phyloP scores from a whole-genome alignment of 2,113 vertebrate species.

The Psittacula cyanocephala region DNA sequence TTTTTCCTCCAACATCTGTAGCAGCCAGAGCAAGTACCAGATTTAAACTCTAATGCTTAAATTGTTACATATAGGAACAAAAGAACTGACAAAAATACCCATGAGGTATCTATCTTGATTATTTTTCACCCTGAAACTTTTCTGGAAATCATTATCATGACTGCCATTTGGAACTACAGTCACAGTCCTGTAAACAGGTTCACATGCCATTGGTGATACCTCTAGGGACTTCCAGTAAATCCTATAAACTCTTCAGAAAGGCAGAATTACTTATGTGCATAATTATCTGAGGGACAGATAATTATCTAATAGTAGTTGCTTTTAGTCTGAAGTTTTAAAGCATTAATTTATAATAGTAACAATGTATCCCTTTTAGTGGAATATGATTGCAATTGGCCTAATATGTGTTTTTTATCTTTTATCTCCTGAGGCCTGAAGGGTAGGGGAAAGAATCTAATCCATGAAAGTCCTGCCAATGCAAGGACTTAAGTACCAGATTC shows the following conservation, averaged over 20 bases:
- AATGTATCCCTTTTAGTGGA: conserved; percentile 73
- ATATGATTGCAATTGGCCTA: conserved; percentile 75
- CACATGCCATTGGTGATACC: not conserved
- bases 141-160: not conserved
- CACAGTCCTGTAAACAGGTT: not conserved
- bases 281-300: conserved; percentile 14
- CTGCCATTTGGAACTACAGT: not conserved
- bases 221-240: conserved; percentile 1
- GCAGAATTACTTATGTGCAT: conserved; percentile 20
- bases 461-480: not conserved
- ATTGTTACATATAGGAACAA: not conserved
- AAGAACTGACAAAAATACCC: not conserved
- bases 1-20: not conserved
- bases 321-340: conserved; percentile 15
- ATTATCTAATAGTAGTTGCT: conserved; percentile 19
- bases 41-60: not conserved
- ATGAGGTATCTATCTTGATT: not conserved
- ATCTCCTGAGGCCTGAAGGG: conserved; percentile 72
- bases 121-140: not conserved
- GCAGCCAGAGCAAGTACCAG: rapidly evolving
- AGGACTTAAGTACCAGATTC: not conserved
- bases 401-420: conserved; percentile 72
- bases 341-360: conserved; percentile 48
- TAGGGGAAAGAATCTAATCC: not conserved
- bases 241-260: not conserved